Percentiles rank a stretch among this genome's conserved stretches.
These are phyloP conservation scores for Acestrorhynchus altus DNA, from an alignment of 2,797 vertebrate species.

Conservation along the genomic window DNA sequence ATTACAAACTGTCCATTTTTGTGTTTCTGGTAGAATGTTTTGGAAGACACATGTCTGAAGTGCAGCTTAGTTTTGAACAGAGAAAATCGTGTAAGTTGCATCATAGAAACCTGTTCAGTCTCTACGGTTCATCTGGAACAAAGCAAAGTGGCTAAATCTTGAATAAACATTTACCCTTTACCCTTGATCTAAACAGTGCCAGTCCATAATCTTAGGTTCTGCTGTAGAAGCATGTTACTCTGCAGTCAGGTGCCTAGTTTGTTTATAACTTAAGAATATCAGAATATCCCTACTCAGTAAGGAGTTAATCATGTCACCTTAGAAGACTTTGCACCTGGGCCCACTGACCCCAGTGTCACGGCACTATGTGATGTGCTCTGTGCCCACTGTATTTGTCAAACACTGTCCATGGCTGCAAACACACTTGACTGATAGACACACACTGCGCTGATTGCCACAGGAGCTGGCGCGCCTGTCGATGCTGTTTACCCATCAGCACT, in stretches of 20 bases:
- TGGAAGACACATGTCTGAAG: background rate
- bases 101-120: background rate
- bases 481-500: slow-evolving; percentile 55
- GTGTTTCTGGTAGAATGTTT: background rate
- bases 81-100: background rate
- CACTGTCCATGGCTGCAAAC: slow-evolving; percentile 64
- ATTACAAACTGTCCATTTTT: background rate
- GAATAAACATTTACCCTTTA: background rate
- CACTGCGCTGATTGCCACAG: slow-evolving; percentile 54
- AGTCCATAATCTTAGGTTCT: background rate
- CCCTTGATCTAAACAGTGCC: background rate
- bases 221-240: background rate
- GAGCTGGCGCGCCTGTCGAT: slow-evolving; percentile 48
- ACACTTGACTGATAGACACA: slow-evolving; percentile 47
- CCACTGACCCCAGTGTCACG: slow-evolving; percentile 66
- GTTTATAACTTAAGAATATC: background rate
- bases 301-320: slow-evolving; percentile 60
- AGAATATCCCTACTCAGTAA: slow-evolving; percentile 9
- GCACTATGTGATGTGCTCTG: slow-evolving; percentile 65
- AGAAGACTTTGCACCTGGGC: slow-evolving; percentile 64
- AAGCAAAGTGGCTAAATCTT: background rate
- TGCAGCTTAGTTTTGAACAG: too few relatives aligned
- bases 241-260: background rate
- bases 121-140: background rate
- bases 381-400: slow-evolving; percentile 71